phyloP scores from a whole-genome alignment of 2,888 invertebrate genomes.

The Nasonovia ribisnigri region DNA sequence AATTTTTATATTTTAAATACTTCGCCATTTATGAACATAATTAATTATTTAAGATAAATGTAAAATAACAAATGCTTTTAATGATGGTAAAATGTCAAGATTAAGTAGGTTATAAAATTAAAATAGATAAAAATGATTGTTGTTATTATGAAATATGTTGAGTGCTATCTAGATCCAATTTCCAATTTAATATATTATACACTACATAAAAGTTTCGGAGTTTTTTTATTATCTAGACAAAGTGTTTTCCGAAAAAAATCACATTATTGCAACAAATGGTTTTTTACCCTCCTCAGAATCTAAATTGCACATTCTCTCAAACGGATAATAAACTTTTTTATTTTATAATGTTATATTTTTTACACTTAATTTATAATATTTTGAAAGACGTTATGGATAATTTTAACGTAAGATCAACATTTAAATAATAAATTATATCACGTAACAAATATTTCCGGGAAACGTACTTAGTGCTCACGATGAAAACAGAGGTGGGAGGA shows the following conservation, averaged over 20 bases:
- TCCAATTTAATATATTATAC: not conserved
- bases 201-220: not conserved
- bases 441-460: not conserved
- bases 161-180: not conserved
- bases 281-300: not conserved
- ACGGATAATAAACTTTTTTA: not conserved
- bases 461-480: not conserved
- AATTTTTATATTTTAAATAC: not conserved
- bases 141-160: not conserved
- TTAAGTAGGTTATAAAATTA: not conserved
- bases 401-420: not conserved
- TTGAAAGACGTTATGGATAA: not conserved
- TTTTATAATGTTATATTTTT: not conserved
- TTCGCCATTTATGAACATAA: not conserved
- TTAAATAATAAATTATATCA: constrained; percentile 42
- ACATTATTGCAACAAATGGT: constrained; percentile 24
- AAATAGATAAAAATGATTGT: not conserved
- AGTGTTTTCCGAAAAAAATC: not conserved
- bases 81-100: not conserved
- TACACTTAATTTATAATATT: not conserved
- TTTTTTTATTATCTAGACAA: not conserved
- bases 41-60: not conserved
- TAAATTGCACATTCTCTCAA: not conserved
- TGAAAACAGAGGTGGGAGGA: not conserved
- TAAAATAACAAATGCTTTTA: not conserved